These are phyloP conservation scores for Aurelia aurita DNA, from an alignment of 30 jellyfish, hydroid and myxozoan genomes.

Conservation along the genomic window DNA sequence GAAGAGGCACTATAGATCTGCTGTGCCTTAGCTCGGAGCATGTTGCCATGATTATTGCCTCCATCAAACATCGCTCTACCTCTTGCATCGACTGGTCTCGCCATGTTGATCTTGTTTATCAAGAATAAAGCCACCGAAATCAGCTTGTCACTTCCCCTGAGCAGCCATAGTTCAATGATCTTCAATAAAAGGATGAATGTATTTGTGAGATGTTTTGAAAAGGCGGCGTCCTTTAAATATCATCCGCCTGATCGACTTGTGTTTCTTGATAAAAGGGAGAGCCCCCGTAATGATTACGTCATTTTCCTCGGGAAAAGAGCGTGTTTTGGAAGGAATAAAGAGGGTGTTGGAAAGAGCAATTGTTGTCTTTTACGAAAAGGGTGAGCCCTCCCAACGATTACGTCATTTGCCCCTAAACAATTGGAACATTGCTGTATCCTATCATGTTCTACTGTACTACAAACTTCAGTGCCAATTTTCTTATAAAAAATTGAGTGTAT, in stretches of 20 bases:
- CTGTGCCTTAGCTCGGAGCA: conserved; percentile 47
- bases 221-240: conserved; percentile 21
- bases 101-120: conserved; percentile 18
- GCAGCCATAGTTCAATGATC: not conserved
- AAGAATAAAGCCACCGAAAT: not conserved
- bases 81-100: conserved; percentile 29
- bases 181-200: no score
- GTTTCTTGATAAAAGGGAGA: not conserved
- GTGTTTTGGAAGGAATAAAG: no score
- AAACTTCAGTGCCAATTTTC: no score
- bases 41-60: conserved; percentile 13
- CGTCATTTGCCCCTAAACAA: no score
- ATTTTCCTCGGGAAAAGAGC: no score
- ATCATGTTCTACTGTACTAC: no score
- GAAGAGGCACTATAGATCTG: conserved; percentile 32
- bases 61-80: not conserved
- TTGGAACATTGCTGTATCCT: no score
- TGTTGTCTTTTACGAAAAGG: no score
- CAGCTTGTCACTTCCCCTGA: not conserved
- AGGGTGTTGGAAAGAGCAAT: no score
- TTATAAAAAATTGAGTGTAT: no score
- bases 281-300: no score
- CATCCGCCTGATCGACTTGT: conserved; percentile 4
- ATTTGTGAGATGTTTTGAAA: not conserved
- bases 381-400: no score